Base-by-base conservation (phyloP, 2,113 vertebrate species). In the Calonectris borealis region DNA sequence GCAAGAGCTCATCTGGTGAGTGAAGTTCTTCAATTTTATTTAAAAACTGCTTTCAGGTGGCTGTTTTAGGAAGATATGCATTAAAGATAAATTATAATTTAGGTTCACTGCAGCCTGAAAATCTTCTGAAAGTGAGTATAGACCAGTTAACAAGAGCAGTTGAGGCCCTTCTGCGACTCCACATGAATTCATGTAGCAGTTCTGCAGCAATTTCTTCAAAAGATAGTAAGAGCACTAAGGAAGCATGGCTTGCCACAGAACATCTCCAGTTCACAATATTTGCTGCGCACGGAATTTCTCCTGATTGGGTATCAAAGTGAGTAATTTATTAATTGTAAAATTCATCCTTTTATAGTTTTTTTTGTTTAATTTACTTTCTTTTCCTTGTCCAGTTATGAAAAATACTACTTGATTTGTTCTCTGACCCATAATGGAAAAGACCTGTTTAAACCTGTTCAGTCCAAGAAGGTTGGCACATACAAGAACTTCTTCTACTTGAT, bases 401-500 rank as follows among this genome's bases (percentile, higher is more conserved):
- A 99, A 97, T 99, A 99, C 98, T 99, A 99, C 95, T 98, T 99
- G 97, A 94, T 99, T 97, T 99, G 99, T 94, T 99, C 99, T 60
- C 98, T 99, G 94, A 99, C 98, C 72, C 99, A 99, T 97, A 99
- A 99, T 69, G 99, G 99, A 92, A 99, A 98, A 95, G 99, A 99
- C 97, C 98, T 99, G 54, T 99, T 99, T 92, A 99, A 99, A 95
- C 99, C 99, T n/a, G 93, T 99, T 93, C 99, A 99, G 77, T 99
- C 99, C 96, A 99, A 99, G 98, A 99, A 99, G 96, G 99, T 99
- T 96, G 99, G 99, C 93, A 99, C 99, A 10, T 99, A 99, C 86
- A 99, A 98, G 97, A 99, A 98, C 97, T 99, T 99, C 97, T 99
- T 99, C 98, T 99, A 99, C 98, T 99, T 99, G 97, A 98, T 99